A percentile compares a stretch with the other conserved stretches of the same genome.
Conservation (phyloP, 2,113 vertebrate species). For the Mobula hypostoma region DNA sequence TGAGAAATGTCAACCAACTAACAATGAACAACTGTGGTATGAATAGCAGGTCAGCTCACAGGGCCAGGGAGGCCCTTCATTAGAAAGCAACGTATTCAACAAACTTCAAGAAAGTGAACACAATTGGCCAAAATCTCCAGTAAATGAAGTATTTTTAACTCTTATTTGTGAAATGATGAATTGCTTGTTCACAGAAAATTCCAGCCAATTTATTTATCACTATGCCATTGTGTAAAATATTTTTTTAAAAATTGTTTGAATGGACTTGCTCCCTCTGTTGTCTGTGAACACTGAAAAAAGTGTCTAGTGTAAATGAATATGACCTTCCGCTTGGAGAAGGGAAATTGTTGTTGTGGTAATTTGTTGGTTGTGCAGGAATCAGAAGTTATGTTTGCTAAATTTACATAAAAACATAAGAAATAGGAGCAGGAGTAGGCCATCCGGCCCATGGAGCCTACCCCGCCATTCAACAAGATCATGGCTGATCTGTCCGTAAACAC, state of each 20-base stretch:
- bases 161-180: background rate
- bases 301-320: background rate
- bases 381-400: background rate
- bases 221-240: background rate
- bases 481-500: no score
- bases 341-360: background rate
- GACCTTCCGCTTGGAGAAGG: no score
- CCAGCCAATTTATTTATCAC: background rate
- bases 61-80: background rate
- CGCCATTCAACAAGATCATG: no score
- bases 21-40: background rate
- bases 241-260: background rate
- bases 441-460: no score
- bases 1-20: background rate
- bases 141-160: no score
- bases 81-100: no score
- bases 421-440: no score
- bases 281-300: background rate
- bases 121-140: background rate
- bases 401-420: no score
- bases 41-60: background rate
- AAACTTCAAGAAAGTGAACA: background rate
- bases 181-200: background rate
- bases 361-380: background rate
- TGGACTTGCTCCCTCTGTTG: background rate